Evolutionary conservation across 2,797 vertebrate species (phyloP).

Genomic region (Eidolon dupreanum): DNA sequence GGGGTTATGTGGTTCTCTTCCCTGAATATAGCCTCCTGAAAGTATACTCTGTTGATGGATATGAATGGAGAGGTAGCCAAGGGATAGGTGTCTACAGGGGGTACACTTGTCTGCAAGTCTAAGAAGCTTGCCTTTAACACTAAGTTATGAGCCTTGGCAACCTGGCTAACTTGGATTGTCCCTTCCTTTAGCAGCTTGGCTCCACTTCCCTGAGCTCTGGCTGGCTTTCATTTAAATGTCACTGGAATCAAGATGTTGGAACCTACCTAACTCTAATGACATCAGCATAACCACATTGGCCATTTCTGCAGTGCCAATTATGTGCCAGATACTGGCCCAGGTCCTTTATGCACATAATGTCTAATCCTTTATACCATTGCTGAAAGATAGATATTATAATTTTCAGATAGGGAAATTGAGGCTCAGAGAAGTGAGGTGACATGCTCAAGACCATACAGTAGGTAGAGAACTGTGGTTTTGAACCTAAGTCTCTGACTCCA

Average conservation of each 20-base stretch:
- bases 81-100: background rate
- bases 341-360: background rate
- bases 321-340: too few species aligned
- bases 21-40: background rate
- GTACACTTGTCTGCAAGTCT: too few species aligned
- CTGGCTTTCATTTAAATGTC: background rate
- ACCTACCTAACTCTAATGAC: background rate
- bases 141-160: background rate
- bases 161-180: background rate
- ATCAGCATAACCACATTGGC: background rate
- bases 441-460: background rate
- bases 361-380: background rate
- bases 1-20: background rate
- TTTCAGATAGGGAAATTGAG: background rate
- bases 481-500: background rate
- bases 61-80: background rate
- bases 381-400: background rate
- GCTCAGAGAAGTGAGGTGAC: background rate
- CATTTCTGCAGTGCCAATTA: background rate
- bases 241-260: background rate
- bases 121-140: background rate
- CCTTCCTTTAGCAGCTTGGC: background rate
- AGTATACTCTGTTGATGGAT: background rate
- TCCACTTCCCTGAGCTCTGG: background rate
- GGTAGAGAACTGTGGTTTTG: background rate